Evolutionary conservation across 2,888 invertebrate species (phyloP), one percentile per base, ranked within the genome.

Genomic region (Synanthedon tipuliformis): DNA sequence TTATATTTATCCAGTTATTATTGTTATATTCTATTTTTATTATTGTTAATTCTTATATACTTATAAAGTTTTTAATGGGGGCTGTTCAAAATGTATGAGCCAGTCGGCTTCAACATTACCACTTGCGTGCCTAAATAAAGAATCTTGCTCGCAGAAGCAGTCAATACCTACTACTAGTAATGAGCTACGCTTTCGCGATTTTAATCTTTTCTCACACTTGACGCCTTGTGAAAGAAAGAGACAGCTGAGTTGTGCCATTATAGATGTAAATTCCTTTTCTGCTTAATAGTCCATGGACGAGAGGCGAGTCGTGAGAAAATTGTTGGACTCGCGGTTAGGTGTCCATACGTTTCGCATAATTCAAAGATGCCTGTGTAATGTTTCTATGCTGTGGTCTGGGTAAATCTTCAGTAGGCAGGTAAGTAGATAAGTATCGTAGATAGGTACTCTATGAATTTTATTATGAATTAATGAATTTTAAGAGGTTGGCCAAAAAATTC

Each of bases 201-300:
- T 60, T 57, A 59, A 61, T 71, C 65, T 68, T 60, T 66, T 66
- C 62, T 65, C 66, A 60, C 67, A 23, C 23, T 5, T 23, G 7
- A 63, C 63, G 58, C 57, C 34, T 53, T 49, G 2, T 49, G 15
- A 16, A 41, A 41, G 41, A 41, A 41, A 41, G 41, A 41, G 41
- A 41, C n/a, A n/a, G 11, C 8, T n/a, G 41, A 41, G 13, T 41
- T 4, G 41, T 2, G 41, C 13, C 41, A 71, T 71, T 74, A 79
- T 72, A 66, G 68, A 79, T 79, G 78, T 71, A 76, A 79, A 81
- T 81, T 75, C 77, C 71, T 73, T 61, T 65, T 59, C 75, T 73
- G 71, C 68, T 79, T 81, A 74, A 73, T 72, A 80, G 75, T 79
- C 79, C 57, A 62, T 59, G 65, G 67, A 61, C 69, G 61, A 68